Base-by-base conservation (phyloP, 2,797 vertebrate species). In the Florisuga fusca region DNA sequence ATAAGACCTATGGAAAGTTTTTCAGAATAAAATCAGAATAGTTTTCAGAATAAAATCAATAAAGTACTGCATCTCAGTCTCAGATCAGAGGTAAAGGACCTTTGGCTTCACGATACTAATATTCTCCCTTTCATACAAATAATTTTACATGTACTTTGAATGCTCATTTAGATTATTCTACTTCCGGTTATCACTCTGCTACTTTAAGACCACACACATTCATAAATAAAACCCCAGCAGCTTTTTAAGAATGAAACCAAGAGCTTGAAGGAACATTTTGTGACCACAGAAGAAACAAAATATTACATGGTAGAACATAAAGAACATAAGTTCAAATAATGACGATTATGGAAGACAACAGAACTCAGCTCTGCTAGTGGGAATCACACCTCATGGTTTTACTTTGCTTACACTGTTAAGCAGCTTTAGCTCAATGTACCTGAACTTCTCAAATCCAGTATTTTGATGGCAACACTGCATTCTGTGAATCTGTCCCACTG, bases 181-280 rank as follows among this genome's bases (percentile, higher is more conserved):
- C 33, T 86, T 84, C 46, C 59, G 86, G 59, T 34, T 67, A 93
- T 43, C 36, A 34, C 26, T 58, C 82, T 66, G 43, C 54, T 68
- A 41, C 51, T 80, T 91, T 84, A 82, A 81, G 89, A 86, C 59
- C 67, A 81, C 85, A 88, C 51, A 81, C 6, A 25, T 64, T 81
- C 46, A 27, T 29, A 50, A 66, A 86, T 64, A 87, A 81, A 85
- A 45, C 26, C 62, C 34, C 53, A 31, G 21, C 15, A 78, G 68
- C 36, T 76, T 85, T 78, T 62, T 27, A 81, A 79, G 36, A 89
- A 73, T 29, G 45, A 96, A 93, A 45, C 18, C 63, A 79, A 78
- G 38, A 63, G 26, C 80, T 82, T 86, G 82, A 88, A 93, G n/a
- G 9, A 88, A 34, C 27, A 23, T 68, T 86, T 48, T 59, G 50